Percentiles rank a stretch among this genome's conserved stretches.
Evolutionary conservation across 2,888 invertebrate species (phyloP).

Genomic region (Homarus gammarus): DNA sequence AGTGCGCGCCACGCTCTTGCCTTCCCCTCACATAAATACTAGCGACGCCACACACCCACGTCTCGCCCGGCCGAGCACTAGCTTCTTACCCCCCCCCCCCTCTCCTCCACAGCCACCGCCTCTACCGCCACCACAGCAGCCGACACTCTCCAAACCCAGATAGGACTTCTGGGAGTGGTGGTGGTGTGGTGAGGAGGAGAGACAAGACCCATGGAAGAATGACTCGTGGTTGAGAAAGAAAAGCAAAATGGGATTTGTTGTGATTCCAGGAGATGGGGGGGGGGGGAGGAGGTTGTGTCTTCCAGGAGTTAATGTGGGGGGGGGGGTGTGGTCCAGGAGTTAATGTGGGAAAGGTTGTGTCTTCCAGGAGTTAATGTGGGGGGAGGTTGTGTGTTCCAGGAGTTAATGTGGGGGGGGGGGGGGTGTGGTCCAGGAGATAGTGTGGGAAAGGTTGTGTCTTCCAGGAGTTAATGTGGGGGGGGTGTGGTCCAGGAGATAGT

Average conservation of each 20-base stretch:
- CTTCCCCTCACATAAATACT: background rate
- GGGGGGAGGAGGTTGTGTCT: background rate
- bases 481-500: background rate
- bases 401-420: too few relatives aligned
- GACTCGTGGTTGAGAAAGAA: background rate
- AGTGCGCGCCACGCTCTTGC: background rate
- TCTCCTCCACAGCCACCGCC: background rate
- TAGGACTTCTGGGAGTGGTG: too few relatives aligned
- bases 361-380: background rate
- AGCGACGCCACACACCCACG: background rate
- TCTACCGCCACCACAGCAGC: background rate
- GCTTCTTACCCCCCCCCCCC: too few relatives aligned
- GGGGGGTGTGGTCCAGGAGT: background rate
- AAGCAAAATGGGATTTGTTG: background rate
- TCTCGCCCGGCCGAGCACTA: background rate
- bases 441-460: too few relatives aligned
- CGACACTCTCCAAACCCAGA: too few relatives aligned
- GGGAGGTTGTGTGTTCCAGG: background rate
- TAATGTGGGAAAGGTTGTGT: too few relatives aligned
- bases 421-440: too few relatives aligned
- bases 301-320: background rate
- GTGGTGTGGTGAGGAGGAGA: too few relatives aligned
- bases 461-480: too few relatives aligned
- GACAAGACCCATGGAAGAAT: too few relatives aligned
- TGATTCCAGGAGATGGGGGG: too few relatives aligned